Evolutionary conservation across 2,888 invertebrate genomes (phyloP), one percentile per base, ranked within the genome.

Genomic region (Lasioglossum leucozonium): DNA sequence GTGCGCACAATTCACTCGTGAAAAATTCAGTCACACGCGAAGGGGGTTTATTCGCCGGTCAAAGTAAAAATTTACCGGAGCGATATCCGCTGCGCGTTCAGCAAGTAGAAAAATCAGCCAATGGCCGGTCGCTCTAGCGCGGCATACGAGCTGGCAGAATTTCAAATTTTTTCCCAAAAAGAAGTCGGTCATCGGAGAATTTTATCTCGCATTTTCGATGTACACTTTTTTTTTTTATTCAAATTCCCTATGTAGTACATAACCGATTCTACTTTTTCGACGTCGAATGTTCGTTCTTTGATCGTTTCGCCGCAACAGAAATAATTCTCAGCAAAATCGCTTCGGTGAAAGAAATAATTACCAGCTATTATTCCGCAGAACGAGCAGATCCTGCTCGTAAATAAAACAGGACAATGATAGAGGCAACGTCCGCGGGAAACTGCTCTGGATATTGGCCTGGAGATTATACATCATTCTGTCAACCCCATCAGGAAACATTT

Each of bases 381-480:
- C 67, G 11, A 40, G 40, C 69, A 11, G 22, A 69, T 40, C 13
- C 37, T n/a, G 22, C 40, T 37, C 67, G 67, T 18, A 26, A 76
- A 77, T 26, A 47, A 67, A 67, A 40, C 10, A 22, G 30, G 40
- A 47, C 16, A 47, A 79, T 71, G 65, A 42, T 44, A 4, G 37
- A 72, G 72, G 37, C 42, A n/a, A 30, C 51, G 51, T 26, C 37
- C 16, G 11, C 26, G 65, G 51, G 72, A 55, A 79, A n/a, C 6
- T 18, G 26, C 13, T 18, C 8, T n/a, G 37, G 72, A 81, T 84
- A 83, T 65, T 18, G 79, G 73, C 40, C 69, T 73, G 30, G 72
- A 78, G 85, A 89, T 87, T 89, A 82, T 89, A 82, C 83, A 80
- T 89, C 89, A 84, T 81, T 79, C 89, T 81, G 86, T 88, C 88